These are phyloP conservation scores for Rhyacophila brunnea DNA, from an alignment of 1,140 invertebrate species.

Conservation along the genomic window DNA sequence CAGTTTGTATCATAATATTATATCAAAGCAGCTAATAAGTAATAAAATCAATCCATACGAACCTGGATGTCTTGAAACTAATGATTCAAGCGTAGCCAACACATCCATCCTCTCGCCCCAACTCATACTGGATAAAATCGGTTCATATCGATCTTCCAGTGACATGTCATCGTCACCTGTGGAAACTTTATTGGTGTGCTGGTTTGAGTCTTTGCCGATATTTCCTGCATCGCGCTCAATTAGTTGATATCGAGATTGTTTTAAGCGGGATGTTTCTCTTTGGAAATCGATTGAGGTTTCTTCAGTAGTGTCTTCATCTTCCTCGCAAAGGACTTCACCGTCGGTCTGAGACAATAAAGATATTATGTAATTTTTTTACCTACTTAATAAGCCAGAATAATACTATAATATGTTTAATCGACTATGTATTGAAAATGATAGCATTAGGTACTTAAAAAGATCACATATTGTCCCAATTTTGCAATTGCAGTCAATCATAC, in stretches of 20 bases:
- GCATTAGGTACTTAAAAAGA: no score
- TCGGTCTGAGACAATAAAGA: constrained; percentile 52
- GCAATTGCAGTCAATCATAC: no score
- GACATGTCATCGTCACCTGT: constrained; percentile 46
- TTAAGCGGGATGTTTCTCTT: constrained; percentile 6
- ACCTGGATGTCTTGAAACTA: constrained; percentile 78
- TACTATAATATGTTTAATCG: no score
- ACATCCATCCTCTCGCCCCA: constrained; percentile 78
- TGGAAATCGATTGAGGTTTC: constrained; percentile 13
- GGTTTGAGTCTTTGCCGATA: constrained; percentile 29
- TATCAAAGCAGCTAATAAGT: no score
- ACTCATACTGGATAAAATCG: constrained; percentile 71
- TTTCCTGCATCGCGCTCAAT: constrained; percentile 25
- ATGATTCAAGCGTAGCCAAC: constrained; percentile 70
- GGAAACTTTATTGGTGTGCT: constrained; percentile 8
- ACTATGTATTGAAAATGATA: no score
- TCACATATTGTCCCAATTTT: no score
- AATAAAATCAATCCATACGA: no score
- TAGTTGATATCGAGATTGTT: constrained; percentile 5
- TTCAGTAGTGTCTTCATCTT: constrained; percentile 45
- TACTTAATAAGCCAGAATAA: no score
- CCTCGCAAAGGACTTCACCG: constrained; percentile 64
- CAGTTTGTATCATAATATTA: no score
- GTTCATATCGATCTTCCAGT: constrained; percentile 67
- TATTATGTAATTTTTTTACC: no score